Conservation (phyloP, 1,140 invertebrate genomes). For the Melanaphis sacchari region DNA sequence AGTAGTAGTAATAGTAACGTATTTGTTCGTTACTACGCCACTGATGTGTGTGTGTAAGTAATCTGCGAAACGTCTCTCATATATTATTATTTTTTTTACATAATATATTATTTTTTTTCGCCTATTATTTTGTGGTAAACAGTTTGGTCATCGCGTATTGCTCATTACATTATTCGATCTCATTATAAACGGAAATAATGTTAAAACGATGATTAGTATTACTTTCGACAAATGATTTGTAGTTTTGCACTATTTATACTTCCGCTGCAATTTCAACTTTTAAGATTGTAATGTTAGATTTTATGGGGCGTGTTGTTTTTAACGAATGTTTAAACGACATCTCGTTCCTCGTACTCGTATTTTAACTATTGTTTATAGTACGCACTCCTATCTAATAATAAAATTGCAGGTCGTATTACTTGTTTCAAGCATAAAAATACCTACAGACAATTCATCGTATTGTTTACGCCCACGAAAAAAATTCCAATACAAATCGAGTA, state of each 20-base stretch:
- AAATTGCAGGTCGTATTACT: not conserved
- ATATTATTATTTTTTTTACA: no score
- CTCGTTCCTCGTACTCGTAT: not conserved
- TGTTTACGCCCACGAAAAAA: not conserved
- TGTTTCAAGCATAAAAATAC: not conserved
- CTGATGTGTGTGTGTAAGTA: not conserved
- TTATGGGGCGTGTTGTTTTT: no score
- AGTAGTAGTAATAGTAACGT: not conserved
- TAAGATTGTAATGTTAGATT: not conserved
- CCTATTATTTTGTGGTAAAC: not conserved
- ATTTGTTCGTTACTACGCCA: not conserved
- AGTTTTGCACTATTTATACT: no score
- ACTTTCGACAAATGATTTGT: not conserved
- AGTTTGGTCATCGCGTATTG: not conserved
- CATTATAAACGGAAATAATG: not conserved
- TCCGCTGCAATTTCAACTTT: not conserved
- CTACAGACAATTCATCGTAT: not conserved
- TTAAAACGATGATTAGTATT: not conserved
- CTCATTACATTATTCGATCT: not conserved
- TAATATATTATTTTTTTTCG: not conserved
- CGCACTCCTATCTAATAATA: not conserved
- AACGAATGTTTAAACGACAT: not conserved
- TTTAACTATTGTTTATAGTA: not conserved
- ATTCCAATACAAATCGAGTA: not conserved
- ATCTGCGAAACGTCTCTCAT: not conserved